phyloP scores from a whole-genome alignment of 2,113 vertebrate genomes.

The Glaucidium brasilianum region DNA sequence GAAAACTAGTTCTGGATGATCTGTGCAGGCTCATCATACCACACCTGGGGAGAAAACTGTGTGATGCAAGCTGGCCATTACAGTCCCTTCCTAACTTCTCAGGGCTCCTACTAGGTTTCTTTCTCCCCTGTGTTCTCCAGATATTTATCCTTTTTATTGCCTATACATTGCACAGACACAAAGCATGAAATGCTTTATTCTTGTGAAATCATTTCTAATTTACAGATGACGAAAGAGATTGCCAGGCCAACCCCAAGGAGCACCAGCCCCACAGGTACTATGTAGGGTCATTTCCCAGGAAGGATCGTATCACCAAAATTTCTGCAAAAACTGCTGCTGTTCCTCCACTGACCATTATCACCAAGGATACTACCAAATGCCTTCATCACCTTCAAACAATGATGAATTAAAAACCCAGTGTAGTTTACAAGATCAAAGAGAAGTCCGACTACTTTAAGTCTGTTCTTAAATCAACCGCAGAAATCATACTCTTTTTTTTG shows the following conservation, averaged over 20 bases:
- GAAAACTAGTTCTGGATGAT: not conserved
- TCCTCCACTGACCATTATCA: not conserved
- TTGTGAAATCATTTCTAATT: too few species aligned
- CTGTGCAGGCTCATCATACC: not conserved
- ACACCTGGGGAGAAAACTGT: not conserved
- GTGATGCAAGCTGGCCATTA: not conserved
- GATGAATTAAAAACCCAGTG: slow-evolving; percentile 6
- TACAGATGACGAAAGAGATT: not conserved
- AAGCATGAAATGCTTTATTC: not conserved
- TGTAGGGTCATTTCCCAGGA: not conserved
- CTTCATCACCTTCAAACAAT: not conserved
- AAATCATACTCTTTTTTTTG: not conserved
- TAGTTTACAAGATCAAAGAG: not conserved
- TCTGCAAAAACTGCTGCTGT: not conserved
- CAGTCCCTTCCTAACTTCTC: not conserved
- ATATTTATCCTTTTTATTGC: not conserved
- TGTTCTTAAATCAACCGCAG: not conserved
- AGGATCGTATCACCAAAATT: not conserved
- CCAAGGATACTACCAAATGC: slow-evolving; percentile 4
- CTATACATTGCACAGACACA: not conserved
- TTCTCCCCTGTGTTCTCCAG: not conserved
- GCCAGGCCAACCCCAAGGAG: not conserved
- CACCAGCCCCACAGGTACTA: not conserved
- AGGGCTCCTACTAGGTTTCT: not conserved
- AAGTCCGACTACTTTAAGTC: not conserved